Conservation (phyloP, 2,113 vertebrate genomes). For the Tonatia bakeri region DNA sequence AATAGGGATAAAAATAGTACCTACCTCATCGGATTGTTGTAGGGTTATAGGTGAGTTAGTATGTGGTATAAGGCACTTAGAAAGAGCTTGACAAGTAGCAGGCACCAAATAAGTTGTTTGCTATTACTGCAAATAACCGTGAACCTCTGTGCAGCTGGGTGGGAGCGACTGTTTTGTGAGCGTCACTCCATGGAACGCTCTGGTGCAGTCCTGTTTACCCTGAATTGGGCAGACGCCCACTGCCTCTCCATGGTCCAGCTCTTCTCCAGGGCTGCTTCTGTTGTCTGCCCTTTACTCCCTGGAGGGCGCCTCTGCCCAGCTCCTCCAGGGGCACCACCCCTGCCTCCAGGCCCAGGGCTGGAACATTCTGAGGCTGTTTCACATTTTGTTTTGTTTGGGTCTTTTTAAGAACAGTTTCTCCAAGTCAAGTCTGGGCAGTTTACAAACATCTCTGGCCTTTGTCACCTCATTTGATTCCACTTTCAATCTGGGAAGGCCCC, state of each 20-base stretch:
- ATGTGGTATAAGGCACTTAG: background rate
- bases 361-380: background rate
- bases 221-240: background rate
- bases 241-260: background rate
- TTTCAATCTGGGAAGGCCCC: background rate
- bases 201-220: background rate
- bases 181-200: background rate
- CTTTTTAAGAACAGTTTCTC: background rate
- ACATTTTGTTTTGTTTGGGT: background rate
- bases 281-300: background rate
- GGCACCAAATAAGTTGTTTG: background rate
- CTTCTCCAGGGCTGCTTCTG: background rate
- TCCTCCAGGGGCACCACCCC: background rate
- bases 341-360: background rate
- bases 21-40: background rate
- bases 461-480: background rate
- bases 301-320: background rate
- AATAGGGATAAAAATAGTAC: background rate
- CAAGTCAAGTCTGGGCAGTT: background rate
- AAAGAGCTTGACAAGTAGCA: background rate
- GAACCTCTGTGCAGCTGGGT: background rate
- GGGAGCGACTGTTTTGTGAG: background rate
- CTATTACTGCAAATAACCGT: background rate
- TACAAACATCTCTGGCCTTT: background rate
- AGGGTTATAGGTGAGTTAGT: background rate